Evolutionary conservation across 2,888 invertebrate genomes (phyloP).

Genomic region (Dugesia japonica): DNA sequence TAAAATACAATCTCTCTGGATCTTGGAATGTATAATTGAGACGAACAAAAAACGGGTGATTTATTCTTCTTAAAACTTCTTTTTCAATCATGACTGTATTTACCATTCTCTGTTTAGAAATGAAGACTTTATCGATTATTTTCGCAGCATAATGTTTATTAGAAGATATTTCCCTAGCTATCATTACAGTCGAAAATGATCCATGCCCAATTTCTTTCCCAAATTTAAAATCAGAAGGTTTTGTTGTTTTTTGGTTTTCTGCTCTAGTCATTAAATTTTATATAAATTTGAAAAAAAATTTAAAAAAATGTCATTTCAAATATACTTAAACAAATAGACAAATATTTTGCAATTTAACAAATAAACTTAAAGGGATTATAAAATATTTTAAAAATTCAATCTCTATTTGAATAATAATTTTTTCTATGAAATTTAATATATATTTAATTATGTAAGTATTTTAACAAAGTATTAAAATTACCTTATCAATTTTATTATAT

Average conservation of each 20-base stretch:
- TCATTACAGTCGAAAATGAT: slow-evolving; percentile 69
- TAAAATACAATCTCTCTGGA: slow-evolving; percentile 74
- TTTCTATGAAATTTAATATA: too few relatives aligned
- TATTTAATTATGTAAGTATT: too few relatives aligned
- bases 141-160: slow-evolving; percentile 55
- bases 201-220: slow-evolving; percentile 88
- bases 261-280: neutral
- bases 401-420: too few relatives aligned
- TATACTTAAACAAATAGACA: too few relatives aligned
- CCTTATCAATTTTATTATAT: too few relatives aligned
- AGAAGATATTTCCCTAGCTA: slow-evolving; percentile 23
- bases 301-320: too few relatives aligned
- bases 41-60: slow-evolving; percentile 71
- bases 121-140: slow-evolving; percentile 85
- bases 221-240: slow-evolving; percentile 69
- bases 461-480: too few relatives aligned
- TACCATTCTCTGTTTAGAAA: slow-evolving; percentile 76
- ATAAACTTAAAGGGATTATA: neutral
- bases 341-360: too few relatives aligned
- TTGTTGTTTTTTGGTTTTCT: slow-evolving; percentile 53
- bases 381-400: too few relatives aligned
- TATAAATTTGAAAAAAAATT: too few relatives aligned
- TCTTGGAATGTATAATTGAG: slow-evolving; percentile 94
- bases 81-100: slow-evolving; percentile 82
- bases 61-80: slow-evolving; percentile 66